A percentile compares a stretch with the other conserved stretches of the same genome.
Evolutionary conservation across 1,140 invertebrate genomes (phyloP).

Genomic region (Drosophila sulfurigaster): DNA sequence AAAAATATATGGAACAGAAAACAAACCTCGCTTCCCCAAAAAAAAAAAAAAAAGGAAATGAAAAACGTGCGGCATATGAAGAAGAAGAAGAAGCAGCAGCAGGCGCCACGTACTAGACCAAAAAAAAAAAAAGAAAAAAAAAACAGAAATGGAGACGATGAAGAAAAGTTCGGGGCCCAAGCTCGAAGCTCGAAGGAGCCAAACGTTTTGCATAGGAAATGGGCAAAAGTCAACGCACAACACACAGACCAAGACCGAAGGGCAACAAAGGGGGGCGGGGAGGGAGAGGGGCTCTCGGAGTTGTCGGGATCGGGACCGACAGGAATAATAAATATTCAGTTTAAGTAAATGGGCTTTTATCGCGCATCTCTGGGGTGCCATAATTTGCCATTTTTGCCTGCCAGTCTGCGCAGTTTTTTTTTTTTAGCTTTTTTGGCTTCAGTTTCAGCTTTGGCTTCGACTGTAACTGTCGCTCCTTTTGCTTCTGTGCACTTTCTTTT

Average conservation of each 20-base stretch:
- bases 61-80: constrained; percentile 71
- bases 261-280: not conserved
- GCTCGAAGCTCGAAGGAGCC: constrained; percentile 32
- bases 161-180: not conserved
- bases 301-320: constrained; percentile 57
- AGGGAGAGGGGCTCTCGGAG: not conserved
- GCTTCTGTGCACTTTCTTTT: constrained; percentile 24
- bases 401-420: constrained; percentile 56
- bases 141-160: not conserved
- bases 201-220: constrained; percentile 76
- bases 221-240: constrained; percentile 61
- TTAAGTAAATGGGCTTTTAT: constrained; percentile 83
- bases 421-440: constrained; percentile 30
- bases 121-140: constrained; percentile 5
- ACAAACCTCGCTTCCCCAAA: not conserved
- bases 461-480: constrained; percentile 6
- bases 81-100: constrained; percentile 1
- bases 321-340: constrained; percentile 83
- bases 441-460: not conserved
- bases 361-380: constrained; percentile 81
- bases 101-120: constrained; percentile 51
- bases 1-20: not conserved
- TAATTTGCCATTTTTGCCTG: constrained; percentile 81
- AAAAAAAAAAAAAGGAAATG: constrained; percentile 47
- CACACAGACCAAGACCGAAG: constrained; percentile 6